phyloP scores from a whole-genome alignment of 2,113 vertebrate species.

The Gnathonemus longibarbis region DNA sequence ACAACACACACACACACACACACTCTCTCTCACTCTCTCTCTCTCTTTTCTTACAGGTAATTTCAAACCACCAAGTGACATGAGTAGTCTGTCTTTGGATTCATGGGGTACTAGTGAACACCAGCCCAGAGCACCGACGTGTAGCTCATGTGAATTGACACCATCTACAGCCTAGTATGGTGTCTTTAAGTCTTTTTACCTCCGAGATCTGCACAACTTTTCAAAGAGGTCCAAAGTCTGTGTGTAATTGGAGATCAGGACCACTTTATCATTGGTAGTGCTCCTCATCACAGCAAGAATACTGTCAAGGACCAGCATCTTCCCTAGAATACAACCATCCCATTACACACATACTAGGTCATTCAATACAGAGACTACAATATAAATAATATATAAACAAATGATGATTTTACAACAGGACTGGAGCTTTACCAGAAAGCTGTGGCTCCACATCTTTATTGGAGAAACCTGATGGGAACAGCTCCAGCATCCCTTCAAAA shows the following conservation, averaged over 20 bases:
- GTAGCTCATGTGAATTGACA: not conserved
- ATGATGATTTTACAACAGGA: not conserved
- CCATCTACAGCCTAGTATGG: not conserved
- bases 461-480: slow-evolving; percentile 79
- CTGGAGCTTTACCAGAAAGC: slow-evolving; percentile 73
- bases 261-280: slow-evolving; percentile 53
- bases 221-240: slow-evolving; percentile 96
- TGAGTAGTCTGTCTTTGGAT: not conserved
- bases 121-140: not conserved
- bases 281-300: slow-evolving; percentile 85
- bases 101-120: not conserved
- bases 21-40: not conserved
- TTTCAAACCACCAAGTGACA: not conserved
- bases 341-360: not conserved
- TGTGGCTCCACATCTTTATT: slow-evolving; percentile 83
- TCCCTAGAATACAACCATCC: slow-evolving; percentile 59
- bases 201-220: slow-evolving; percentile 83
- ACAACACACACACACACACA: no score
- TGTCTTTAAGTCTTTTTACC: slow-evolving; percentile 50
- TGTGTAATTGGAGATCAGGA: slow-evolving; percentile 87
- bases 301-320: slow-evolving; percentile 94
- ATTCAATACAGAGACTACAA: not conserved
- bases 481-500: slow-evolving; percentile 74
- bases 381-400: not conserved
- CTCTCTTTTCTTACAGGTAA: not conserved